Percentiles rank a stretch among this genome's conserved stretches.
These are phyloP conservation scores for Cheilosia vernalis DNA, from an alignment of 2,888 invertebrate species.

Conservation along the genomic window DNA sequence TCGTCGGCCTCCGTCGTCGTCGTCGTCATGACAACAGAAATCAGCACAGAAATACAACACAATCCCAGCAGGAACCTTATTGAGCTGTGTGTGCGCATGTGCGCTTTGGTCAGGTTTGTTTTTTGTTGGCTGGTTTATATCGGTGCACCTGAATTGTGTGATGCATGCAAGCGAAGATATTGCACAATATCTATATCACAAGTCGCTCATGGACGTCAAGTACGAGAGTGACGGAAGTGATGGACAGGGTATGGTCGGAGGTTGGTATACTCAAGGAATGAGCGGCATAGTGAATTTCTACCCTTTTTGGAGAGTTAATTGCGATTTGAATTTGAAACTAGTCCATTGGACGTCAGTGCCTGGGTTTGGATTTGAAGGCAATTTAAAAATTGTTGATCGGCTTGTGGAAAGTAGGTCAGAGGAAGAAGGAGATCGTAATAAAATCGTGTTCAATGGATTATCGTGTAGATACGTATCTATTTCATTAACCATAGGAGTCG, in stretches of 20 bases:
- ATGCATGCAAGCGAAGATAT: slow-evolving; percentile 52
- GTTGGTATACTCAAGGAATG: not conserved
- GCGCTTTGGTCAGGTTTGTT: slow-evolving; percentile 26
- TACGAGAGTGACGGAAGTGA: slow-evolving; percentile 31
- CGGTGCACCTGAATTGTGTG: slow-evolving; percentile 59
- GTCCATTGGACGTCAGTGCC: not conserved
- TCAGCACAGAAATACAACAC: not conserved
- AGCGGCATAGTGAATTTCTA: not conserved
- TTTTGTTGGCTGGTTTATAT: slow-evolving; percentile 28
- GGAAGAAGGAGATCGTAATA: not conserved
- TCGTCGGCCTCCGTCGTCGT: not conserved
- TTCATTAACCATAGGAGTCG: too few relatives aligned
- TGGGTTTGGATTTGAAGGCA: not conserved
- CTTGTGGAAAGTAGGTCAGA: not conserved
- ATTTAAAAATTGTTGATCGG: not conserved
- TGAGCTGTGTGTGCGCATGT: slow-evolving; percentile 11
- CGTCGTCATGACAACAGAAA: slow-evolving; percentile 19
- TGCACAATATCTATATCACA: slow-evolving; percentile 56
- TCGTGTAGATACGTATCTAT: too few relatives aligned
- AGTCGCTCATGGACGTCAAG: slow-evolving; percentile 49
- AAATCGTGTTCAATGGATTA: not conserved
- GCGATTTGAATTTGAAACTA: slow-evolving; percentile 5
- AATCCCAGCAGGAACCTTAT: slow-evolving; percentile 47
- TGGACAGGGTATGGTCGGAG: slow-evolving; percentile 6
- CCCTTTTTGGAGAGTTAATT: slow-evolving; percentile 17